Base-by-base conservation (phyloP, 2,888 invertebrate species). In the Cremastobaeus sp. region DNA sequence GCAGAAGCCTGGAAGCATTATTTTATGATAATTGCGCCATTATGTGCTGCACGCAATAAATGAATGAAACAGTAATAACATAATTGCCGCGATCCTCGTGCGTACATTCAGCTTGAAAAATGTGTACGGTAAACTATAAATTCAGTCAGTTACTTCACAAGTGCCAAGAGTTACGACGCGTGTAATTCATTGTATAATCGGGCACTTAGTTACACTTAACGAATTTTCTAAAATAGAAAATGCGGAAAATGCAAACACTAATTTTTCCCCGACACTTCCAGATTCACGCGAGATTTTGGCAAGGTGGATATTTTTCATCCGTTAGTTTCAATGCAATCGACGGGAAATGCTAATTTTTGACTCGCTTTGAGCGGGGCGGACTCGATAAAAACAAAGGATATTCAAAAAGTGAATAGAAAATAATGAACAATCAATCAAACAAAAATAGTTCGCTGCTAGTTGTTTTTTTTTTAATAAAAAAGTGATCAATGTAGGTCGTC, bases 11-110 rank as follows among this genome's bases (percentile, higher is more conserved):
- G 25, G 47, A 45, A 57, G 17, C 15, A 28, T 47, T 35, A 59
- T 59, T 59, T 37, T 17, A 59, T 17, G 25, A 59, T 47, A 47
- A 59, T 37, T 47, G 45, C 47, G 37, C 47, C 28, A 47, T 59
- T 59, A 59, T 45, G 25, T 37, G 18, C 45, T 21, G 25, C 34
- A 12, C 21, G 28, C 37, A 47, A 57, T 37, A 59, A 47, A 59
- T 37, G 47, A 59, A 59, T 47, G 59, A 28, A 37, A 30, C 37
- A 25, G 59, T 35, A 47, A 47, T 59, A 35, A 37, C 35, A 21
- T 47, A 59, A 59, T 47, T 35, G 37, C 59, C 37, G 18, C 37
- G 15, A 34, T 54, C 15, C 17, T 25, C 28, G 17, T 39, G 39
- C 55, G 30, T 25, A 17, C 14, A 37, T 25, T 47, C 18, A 28